A percentile compares a stretch with the other conserved stretches of the same genome.
phyloP scores from a whole-genome alignment of 1,140 invertebrate species.

The Ruditapes philippinarum region DNA sequence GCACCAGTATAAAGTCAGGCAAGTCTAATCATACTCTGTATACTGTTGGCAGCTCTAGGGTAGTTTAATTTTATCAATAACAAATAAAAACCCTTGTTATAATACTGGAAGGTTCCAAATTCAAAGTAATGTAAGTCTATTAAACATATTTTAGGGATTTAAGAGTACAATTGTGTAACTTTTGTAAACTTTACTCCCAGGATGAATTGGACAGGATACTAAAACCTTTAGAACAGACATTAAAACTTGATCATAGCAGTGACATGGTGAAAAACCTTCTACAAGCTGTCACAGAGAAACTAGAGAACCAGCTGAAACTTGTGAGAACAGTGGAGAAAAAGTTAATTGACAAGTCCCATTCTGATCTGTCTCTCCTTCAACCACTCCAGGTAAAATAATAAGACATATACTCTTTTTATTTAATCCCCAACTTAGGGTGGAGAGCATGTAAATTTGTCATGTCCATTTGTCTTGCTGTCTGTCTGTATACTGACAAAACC shows the following conservation, averaged over 20 bases:
- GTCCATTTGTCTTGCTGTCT: not conserved
- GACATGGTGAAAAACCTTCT: not conserved
- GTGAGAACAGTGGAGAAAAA: constrained; percentile 10
- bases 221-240: not conserved
- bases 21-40: no score
- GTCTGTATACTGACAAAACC: not conserved
- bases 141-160: no score
- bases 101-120: no score
- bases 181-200: not conserved
- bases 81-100: no score
- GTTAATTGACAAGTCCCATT: not conserved
- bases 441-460: no score
- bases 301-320: not conserved
- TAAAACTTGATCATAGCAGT: not conserved
- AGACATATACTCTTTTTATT: no score
- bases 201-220: constrained; percentile 13
- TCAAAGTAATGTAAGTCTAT: no score
- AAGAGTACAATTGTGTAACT: no score
- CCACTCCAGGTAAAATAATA: constrained; percentile 48
- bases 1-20: no score
- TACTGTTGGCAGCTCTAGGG: no score
- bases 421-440: no score
- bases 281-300: not conserved
- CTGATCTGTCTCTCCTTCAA: not conserved
- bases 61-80: no score